phyloP scores from a whole-genome alignment of 2,797 vertebrate species.

The Sylvilagus floridanus region DNA sequence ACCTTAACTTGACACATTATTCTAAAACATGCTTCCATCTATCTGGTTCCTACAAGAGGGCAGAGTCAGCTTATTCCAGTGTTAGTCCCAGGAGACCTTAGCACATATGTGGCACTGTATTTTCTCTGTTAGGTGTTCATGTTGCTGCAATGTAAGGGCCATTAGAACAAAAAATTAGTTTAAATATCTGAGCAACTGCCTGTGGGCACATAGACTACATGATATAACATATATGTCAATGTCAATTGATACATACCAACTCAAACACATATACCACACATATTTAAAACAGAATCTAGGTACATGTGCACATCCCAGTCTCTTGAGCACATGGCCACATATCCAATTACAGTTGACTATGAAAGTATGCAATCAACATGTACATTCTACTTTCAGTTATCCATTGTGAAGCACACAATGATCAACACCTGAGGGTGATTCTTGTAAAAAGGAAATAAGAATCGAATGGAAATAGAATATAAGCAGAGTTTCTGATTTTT shows the following conservation, averaged over 20 bases:
- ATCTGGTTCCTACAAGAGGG: conserved; percentile 26
- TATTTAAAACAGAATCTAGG: not conserved
- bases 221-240: not conserved
- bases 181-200: not conserved
- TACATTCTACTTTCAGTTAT: not conserved
- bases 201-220: not conserved
- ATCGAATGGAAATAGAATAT: conserved; percentile 53
- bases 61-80: not conserved
- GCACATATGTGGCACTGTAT: not conserved
- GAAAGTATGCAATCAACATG: not conserved
- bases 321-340: not conserved
- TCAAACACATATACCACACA: not conserved
- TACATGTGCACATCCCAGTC: not conserved
- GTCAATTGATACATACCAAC: not conserved
- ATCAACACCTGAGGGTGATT: conserved; percentile 19
- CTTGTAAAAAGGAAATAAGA: conserved; percentile 40
- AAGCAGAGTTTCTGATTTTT: conserved; percentile 61
- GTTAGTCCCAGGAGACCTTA: conserved; percentile 2
- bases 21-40: not conserved
- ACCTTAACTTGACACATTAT: not conserved
- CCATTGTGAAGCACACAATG: not conserved
- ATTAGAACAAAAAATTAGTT: conserved; percentile 52
- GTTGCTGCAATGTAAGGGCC: not conserved
- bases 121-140: not conserved
- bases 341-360: not conserved